Evolutionary conservation across 2,888 invertebrate species (phyloP), one percentile per base, ranked within the genome.

Genomic region (Girardia tigrina): DNA sequence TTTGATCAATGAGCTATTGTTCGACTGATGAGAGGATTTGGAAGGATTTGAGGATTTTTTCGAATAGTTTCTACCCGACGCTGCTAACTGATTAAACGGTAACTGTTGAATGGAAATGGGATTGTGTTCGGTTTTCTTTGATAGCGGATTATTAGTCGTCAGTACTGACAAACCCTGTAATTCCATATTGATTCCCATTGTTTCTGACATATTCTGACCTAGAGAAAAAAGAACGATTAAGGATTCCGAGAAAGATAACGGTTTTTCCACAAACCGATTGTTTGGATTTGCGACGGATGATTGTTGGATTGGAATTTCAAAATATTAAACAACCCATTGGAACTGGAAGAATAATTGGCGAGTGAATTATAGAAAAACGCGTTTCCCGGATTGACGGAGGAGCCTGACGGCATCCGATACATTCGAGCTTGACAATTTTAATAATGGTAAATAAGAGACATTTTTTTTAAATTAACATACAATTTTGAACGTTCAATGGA

Each of bases 81-180:
- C 56, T n/a, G 56, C 56, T 56, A 56, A 56, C 23, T 56, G 56
- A 56, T 56, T 56, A 23, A 56, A 56, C 23, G 56, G 56, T n/a
- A 56, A 56, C n/a, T 56, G 56, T 56, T 56, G 56, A 56, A 56
- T 56, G 2, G 56, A 56, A n/a, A 56, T 56, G 6, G 56, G 56
- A 56, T 56, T 56, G 56, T 56, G 4, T 8, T 56, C 56, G n/a
- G 8, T n/a, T 56, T 56, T 56, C 23, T 56, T 56, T 20, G 4
- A 12, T 4, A 56, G 4, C n/a, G 56, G 23, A 56, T 56, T 56
- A n/a, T 56, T 56, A 20, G 56, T n/a, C n/a, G 56, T 56, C n/a
- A 56, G 23, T 23, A 56, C 56, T 20, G 56, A 56, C n/a, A 56
- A 16, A 23, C 56, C 56, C n/a, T 56, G 56, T n/a, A 56, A 56